phyloP scores from a whole-genome alignment of 2,797 vertebrate genomes.

The Acrossocheilus wenchowensis region DNA sequence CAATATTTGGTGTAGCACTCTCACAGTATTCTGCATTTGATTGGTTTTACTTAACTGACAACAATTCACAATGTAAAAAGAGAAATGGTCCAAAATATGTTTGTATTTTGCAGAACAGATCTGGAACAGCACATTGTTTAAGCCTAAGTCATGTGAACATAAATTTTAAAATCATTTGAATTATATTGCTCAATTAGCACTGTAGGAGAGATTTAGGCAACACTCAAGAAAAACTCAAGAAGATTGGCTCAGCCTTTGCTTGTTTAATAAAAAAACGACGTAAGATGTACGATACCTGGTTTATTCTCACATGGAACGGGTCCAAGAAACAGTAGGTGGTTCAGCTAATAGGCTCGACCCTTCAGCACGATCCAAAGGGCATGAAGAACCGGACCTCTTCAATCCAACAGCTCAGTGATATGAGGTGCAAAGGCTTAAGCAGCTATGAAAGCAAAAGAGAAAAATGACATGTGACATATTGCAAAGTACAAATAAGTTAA shows the following conservation, averaged over 20 bases:
- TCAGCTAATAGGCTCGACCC: slow-evolving; percentile 64
- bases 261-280: slow-evolving; percentile 46
- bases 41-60: neutral
- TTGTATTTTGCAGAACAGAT: neutral
- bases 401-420: slow-evolving; percentile 56
- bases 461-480: slow-evolving; percentile 70
- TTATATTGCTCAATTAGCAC: slow-evolving; percentile 37
- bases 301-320: slow-evolving; percentile 48
- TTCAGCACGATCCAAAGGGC: slow-evolving; percentile 59
- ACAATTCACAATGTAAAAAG: neutral
- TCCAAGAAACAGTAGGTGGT: slow-evolving; percentile 64
- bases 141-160: slow-evolving; percentile 37
- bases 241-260: slow-evolving; percentile 51
- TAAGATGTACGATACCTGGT: slow-evolving; percentile 51
- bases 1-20: neutral
- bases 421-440: slow-evolving; percentile 63
- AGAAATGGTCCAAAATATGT: neutral
- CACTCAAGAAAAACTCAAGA: slow-evolving; percentile 26
- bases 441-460: slow-evolving; percentile 67
- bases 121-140: neutral
- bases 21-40: neutral
- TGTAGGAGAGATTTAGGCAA: slow-evolving; percentile 38
- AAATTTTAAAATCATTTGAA: slow-evolving; percentile 52
- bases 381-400: slow-evolving; percentile 59
- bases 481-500: slow-evolving; percentile 62